Evolutionary conservation across 2,797 vertebrate species (phyloP).

Genomic region (Hapalemur alaotrensis): DNA sequence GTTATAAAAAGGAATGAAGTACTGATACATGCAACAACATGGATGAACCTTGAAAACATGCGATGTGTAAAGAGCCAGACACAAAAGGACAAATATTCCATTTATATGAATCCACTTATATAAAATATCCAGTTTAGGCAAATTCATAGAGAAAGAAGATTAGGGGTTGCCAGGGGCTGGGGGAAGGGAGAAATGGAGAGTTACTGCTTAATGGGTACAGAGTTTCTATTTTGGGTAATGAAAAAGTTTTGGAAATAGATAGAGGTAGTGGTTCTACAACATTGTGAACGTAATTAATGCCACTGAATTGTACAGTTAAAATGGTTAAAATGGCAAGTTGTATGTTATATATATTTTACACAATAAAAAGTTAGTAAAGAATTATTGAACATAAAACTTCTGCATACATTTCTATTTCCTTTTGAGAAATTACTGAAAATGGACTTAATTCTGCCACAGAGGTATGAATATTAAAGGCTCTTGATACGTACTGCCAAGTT

Average conservation of each 20-base stretch:
- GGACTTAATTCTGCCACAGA: conserved; percentile 8
- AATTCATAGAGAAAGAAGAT: background rate
- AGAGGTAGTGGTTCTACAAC: background rate
- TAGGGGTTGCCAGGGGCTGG: background rate
- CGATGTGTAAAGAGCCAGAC: background rate
- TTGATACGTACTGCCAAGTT: conserved; percentile 5
- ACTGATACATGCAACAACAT: background rate
- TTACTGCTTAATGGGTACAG: background rate
- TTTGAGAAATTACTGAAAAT: conserved; percentile 34
- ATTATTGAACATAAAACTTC: conserved; percentile 31
- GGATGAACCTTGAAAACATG: conserved; percentile 16
- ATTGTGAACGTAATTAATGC: background rate
- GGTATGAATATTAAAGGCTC: background rate
- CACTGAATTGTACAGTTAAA: conserved; percentile 7
- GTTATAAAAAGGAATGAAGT: background rate
- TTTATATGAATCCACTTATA: background rate
- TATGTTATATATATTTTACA: background rate
- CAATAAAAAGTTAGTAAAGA: background rate
- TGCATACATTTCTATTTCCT: background rate
- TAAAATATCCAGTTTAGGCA: background rate
- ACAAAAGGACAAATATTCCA: background rate
- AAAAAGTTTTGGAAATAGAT: background rate
- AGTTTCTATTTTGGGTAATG: conserved; percentile 5
- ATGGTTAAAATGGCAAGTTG: conserved; percentile 19
- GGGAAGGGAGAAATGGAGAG: background rate